Evolutionary conservation across 2,888 invertebrate genomes (phyloP).

Genomic region (Zygothrica quintamaculata): DNA sequence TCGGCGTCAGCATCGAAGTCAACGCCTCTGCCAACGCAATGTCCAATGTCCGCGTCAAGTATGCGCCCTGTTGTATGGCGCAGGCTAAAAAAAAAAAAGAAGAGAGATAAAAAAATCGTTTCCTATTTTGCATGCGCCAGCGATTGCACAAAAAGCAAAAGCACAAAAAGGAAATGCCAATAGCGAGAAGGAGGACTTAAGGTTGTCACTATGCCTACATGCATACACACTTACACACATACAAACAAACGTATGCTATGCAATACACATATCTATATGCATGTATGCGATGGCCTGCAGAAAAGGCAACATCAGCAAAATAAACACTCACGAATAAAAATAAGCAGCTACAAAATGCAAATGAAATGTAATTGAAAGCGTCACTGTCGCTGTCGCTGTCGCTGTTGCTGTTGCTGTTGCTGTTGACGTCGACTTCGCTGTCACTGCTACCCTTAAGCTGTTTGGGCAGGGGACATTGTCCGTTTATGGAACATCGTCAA

Average conservation of each 20-base stretch:
- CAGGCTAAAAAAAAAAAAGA: too few species aligned
- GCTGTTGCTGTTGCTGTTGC: slow-evolving; percentile 73
- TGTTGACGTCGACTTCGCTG: slow-evolving; percentile 39
- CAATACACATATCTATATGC: slow-evolving; percentile 6
- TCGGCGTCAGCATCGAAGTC: slow-evolving; percentile 57
- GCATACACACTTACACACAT: slow-evolving; percentile 12
- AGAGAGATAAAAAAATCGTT: too few species aligned
- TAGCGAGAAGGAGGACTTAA: slow-evolving; percentile 57
- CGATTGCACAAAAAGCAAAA: slow-evolving; percentile 50
- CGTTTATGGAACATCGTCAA: slow-evolving; percentile 67
- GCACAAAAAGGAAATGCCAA: slow-evolving; percentile 50
- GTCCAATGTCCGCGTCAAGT: slow-evolving; percentile 68
- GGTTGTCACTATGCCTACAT: slow-evolving; percentile 30
- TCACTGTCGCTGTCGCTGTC: slow-evolving; percentile 35
- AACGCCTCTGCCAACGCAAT: slow-evolving; percentile 57
- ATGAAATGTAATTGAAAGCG: slow-evolving; percentile 79
- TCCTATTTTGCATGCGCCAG: slow-evolving; percentile 68
- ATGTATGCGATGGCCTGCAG: slow-evolving; percentile 23
- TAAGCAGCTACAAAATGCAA: slow-evolving; percentile 75
- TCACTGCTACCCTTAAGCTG: slow-evolving; percentile 74
- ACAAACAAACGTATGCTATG: slow-evolving; percentile 1
- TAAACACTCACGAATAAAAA: slow-evolving; percentile 50
- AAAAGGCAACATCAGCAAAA: slow-evolving; percentile 74
- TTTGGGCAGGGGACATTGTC: slow-evolving; percentile 75
- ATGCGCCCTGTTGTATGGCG: slow-evolving; percentile 61